Evolutionary conservation across 1,140 invertebrate species (phyloP), one percentile per base, ranked within the genome.

Genomic region (Drosophila obscura): DNA sequence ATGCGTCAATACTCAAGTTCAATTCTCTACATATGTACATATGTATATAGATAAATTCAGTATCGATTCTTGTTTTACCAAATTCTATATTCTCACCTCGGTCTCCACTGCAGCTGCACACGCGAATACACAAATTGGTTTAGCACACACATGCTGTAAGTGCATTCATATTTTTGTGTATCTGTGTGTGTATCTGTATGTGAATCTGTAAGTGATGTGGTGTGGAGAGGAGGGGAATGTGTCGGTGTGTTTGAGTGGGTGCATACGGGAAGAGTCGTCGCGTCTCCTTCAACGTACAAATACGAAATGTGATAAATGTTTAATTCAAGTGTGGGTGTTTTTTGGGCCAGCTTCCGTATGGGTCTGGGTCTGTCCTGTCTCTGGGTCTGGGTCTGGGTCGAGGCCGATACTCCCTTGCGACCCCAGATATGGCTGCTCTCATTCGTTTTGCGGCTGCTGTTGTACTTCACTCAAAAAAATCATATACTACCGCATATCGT

Each of bases 401-500:
- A 74, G 61, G 72, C 60, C 61, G 31, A 73, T 24, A 53, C 51
- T 31, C 15, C 28, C 35, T 39, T 4, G 11, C 7, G 1, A 4
- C 5, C 3, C n/a, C 19, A 8, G 2, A 15, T 31, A 19, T 43
- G 22, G 51, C 60, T 66, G 62, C 56, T 73, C 61, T 64, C 57
- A 60, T 62, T 59, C 72, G 51, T 62, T 60, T 58, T 81, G 60
- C 57, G 57, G 60, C 61, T 60, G 28, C 51, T 78, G 77, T 62
- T 84, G 68, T 64, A 76, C 73, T 62, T 76, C 64, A 84, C 77
- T 77, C 74, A 85, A 85, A 83, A 85, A 83, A 85, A 85, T 87
- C 58, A 85, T 85, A 85, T 81, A 87, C 82, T 78, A 77, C 51
- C 76, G 74, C 64, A 63, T 68, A 51, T 62, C 61, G 44, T 53